Base-by-base conservation (phyloP, 2,888 invertebrate genomes). In the Sesamia inferens region DNA sequence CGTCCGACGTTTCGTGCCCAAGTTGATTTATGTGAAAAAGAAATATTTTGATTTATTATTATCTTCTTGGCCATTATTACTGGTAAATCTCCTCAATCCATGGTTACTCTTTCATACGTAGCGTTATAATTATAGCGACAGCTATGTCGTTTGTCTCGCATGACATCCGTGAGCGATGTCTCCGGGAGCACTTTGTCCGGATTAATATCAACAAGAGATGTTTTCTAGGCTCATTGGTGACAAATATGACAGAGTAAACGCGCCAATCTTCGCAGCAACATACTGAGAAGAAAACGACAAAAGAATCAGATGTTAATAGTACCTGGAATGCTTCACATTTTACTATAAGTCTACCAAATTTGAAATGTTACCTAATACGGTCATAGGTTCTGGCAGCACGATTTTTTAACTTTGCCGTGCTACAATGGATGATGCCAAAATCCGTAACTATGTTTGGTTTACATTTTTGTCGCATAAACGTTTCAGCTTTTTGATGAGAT, bases 141-240 rank as follows among this genome's bases (percentile, higher is more conserved):
- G 64, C 78, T 61, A 68, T 82, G 70, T 74, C 71, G 68, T 84
- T 74, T 72, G 80, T 78, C 74, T 71, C 61, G 69, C 68, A 68
- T 63, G 77, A 74, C 79, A 79, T 82, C 65, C 74, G 72, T 83
- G 76, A 75, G 74, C 64, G 77, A 78, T 81, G 78, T 74, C 70
- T 78, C 66, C 61, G 72, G 70, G 74, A 85, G 85, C 86, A 87
- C 86, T 87, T 86, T 84, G 84, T 87, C 78, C 76, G 80, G 81
- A 83, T 85, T 85, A 79, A 62, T 61, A 11, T 67, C 63, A 76
- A 63, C 58, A 68, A 74, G 76, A 64, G 70, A 83, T 76, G 71
- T 83, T 85, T 84, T 79, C 75, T 68, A 72, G 81, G 78, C 72
- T 85, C 76, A 83, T 78, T 74, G 64, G 63, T 74, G 76, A 81